Evolutionary conservation across 2,888 invertebrate species (phyloP).

Genomic region (Drosophila atroscutellata): DNA sequence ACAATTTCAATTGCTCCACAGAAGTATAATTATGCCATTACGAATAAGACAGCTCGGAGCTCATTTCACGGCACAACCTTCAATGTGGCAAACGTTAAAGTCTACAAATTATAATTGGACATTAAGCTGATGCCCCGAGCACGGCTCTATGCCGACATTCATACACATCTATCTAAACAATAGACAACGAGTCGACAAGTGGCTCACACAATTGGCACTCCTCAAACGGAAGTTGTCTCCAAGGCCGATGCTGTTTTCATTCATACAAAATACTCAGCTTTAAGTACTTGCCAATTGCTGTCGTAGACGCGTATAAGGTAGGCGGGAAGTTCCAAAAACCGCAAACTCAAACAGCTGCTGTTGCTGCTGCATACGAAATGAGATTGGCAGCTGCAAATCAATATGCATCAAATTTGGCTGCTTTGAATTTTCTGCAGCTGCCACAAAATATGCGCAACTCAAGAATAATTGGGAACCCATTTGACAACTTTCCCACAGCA

Average conservation of each 20-base stretch:
- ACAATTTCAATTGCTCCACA: conserved; percentile 48
- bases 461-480: conserved; percentile 33
- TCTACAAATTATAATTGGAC: conserved; percentile 73
- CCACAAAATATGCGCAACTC: conserved; percentile 29
- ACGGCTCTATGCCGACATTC: conserved; percentile 32
- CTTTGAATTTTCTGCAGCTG: conserved; percentile 25
- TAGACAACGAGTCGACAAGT: conserved; percentile 39
- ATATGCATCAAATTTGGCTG: conserved; percentile 21
- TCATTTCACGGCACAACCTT: conserved; percentile 41
- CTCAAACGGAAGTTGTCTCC: conserved; percentile 64
- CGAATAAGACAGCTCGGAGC: conserved; percentile 35
- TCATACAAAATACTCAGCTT: conserved; percentile 16
- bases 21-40: conserved; percentile 68
- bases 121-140: conserved; percentile 52
- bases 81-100: conserved; percentile 35
- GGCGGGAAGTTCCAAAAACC: conserved; percentile 1
- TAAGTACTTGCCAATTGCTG: conserved; percentile 64
- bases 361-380: conserved; percentile 53
- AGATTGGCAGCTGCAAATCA: conserved; percentile 42
- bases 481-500: conserved; percentile 62
- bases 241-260: conserved; percentile 33
- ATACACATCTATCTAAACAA: conserved; percentile 23
- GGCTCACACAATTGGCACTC: conserved; percentile 55
- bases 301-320: not conserved
- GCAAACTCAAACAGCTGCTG: conserved; percentile 28